A percentile compares a stretch with the other conserved stretches of the same genome.
Evolutionary conservation across 2,797 vertebrate genomes (phyloP).

Genomic region (Potorous gilbertii): DNA sequence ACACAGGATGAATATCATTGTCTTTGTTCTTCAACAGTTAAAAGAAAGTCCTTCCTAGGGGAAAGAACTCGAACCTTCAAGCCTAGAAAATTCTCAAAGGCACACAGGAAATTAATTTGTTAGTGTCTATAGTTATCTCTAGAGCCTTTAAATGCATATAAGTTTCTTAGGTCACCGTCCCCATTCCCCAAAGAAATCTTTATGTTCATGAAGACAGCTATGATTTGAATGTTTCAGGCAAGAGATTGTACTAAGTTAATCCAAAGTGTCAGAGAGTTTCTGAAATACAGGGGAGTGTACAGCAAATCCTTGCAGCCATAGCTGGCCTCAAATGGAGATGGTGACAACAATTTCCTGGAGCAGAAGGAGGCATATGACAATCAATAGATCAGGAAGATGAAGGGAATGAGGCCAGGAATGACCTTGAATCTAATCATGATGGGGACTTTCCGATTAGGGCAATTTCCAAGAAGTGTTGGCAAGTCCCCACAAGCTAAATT

Average conservation of each 20-base stretch:
- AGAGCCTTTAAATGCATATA: background rate
- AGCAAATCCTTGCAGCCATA: constrained; percentile 15
- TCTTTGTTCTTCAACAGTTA: background rate
- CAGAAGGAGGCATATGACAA: constrained; percentile 28
- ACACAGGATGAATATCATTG: background rate
- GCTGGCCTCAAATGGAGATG: background rate
- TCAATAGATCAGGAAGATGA: constrained; percentile 19
- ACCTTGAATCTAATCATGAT: constrained; percentile 30
- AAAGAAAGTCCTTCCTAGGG: background rate
- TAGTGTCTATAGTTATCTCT: background rate
- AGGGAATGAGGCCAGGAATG: background rate
- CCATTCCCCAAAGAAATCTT: background rate
- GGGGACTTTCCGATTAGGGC: background rate
- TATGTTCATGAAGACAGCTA: background rate
- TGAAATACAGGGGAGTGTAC: background rate
- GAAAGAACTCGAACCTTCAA: background rate
- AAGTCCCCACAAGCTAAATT: constrained; percentile 11
- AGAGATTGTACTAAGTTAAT: constrained; percentile 11
- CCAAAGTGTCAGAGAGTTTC: constrained; percentile 30
- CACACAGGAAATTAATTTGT: background rate
- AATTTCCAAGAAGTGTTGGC: constrained; percentile 7
- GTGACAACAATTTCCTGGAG: constrained; percentile 43
- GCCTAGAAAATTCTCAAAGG: background rate
- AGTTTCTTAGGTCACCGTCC: background rate
- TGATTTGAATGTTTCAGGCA: constrained; percentile 4